phyloP scores from a whole-genome alignment of 2,888 invertebrate genomes.

The Neoascia interrupta region DNA sequence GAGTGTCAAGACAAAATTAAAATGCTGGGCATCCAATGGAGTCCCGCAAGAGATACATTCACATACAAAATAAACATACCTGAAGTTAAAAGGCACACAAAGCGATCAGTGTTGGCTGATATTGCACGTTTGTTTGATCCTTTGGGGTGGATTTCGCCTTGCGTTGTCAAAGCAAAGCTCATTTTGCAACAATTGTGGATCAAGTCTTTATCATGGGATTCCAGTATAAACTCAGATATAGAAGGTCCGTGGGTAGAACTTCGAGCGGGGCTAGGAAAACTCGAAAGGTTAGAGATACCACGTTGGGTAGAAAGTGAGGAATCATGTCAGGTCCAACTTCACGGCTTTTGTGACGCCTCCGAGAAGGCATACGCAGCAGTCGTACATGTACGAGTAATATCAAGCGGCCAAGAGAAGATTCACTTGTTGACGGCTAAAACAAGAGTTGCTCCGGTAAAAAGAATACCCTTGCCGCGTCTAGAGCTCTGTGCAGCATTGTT shows the following conservation, averaged over 20 bases:
- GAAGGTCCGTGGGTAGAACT: neutral
- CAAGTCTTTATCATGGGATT: neutral
- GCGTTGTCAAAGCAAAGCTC: neutral
- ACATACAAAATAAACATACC: neutral
- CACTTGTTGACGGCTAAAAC: neutral
- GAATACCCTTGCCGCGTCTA: neutral
- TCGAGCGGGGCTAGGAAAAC: neutral
- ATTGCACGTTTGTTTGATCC: neutral
- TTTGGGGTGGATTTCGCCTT: neutral
- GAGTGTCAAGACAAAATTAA: neutral
- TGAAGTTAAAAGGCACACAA: neutral
- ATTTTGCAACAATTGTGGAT: neutral
- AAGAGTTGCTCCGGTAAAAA: slow-evolving; percentile 3
- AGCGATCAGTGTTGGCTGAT: neutral
- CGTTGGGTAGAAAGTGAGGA: neutral
- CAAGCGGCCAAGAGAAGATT: neutral
- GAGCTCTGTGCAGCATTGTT: neutral
- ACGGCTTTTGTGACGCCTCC: neutral
- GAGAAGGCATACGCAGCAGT: neutral
- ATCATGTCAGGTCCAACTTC: neutral
- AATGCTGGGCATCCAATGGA: neutral
- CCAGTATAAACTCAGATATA: neutral
- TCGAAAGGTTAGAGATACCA: neutral
- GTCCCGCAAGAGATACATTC: neutral
- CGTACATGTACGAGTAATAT: neutral